Percentiles rank a stretch among this genome's conserved stretches.
Evolutionary conservation across 2,888 invertebrate species (phyloP).

Genomic region (Villa cingulata): DNA sequence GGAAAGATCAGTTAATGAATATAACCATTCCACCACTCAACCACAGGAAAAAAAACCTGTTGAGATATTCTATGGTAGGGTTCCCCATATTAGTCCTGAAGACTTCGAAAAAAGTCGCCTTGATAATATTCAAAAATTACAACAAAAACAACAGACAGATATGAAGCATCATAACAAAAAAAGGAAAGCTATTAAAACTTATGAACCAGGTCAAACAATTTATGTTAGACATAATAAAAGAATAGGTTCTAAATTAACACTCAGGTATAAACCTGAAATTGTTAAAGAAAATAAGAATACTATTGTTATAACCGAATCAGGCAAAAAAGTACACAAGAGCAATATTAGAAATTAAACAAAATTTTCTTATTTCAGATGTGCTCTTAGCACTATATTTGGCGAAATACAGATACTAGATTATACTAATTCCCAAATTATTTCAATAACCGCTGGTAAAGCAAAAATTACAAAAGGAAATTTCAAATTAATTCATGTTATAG

Average conservation of each 20-base stretch:
- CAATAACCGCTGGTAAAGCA: too few relatives aligned
- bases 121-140: constrained; percentile 7
- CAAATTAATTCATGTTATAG: too few relatives aligned
- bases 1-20: constrained; percentile 4
- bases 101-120: constrained; percentile 8
- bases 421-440: too few relatives aligned
- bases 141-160: constrained; percentile 5
- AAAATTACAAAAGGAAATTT: too few relatives aligned
- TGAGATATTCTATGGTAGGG: background rate
- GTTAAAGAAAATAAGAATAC: background rate
- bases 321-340: background rate
- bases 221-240: background rate
- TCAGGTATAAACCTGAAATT: background rate
- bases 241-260: constrained; percentile 10
- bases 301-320: background rate
- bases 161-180: background rate
- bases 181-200: constrained; percentile 7
- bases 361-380: too few relatives aligned
- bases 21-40: background rate
- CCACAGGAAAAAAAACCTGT: background rate
- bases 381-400: too few relatives aligned
- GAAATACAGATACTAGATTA: too few relatives aligned
- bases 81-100: constrained; percentile 6
- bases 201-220: constrained; percentile 7
- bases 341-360: background rate